Evolutionary conservation across 2,113 vertebrate species (phyloP).

Genomic region (Gavialis gangeticus): DNA sequence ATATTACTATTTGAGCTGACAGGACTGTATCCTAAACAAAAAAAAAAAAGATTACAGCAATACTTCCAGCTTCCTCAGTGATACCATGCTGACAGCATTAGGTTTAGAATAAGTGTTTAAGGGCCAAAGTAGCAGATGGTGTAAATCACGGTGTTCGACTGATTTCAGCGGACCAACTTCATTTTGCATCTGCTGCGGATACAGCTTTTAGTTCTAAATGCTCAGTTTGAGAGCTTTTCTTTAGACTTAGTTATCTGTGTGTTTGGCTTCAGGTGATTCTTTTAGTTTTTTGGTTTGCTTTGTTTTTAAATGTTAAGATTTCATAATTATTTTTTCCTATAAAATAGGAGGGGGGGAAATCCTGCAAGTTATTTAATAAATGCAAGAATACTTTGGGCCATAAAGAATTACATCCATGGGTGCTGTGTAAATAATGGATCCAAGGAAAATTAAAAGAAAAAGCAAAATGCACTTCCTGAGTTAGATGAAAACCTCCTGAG

Average conservation of each 20-base stretch:
- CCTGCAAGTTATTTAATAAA: neutral
- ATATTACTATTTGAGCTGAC: neutral
- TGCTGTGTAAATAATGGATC: neutral
- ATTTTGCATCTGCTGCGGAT: neutral
- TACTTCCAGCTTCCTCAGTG: neutral
- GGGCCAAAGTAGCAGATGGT: neutral
- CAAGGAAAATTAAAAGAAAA: neutral
- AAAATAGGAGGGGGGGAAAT: neutral
- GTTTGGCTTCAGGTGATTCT: neutral
- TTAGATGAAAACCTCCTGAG: neutral
- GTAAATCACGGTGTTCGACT: neutral
- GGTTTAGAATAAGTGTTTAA: neutral
- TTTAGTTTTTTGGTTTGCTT: neutral
- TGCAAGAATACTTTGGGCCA: neutral
- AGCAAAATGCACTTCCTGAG: neutral
- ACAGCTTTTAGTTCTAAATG: neutral
- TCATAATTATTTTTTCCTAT: fast-evolving
- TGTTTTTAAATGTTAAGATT: neutral
- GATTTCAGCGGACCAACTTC: neutral
- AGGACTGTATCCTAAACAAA: neutral
- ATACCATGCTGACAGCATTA: neutral
- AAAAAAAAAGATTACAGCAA: neutral
- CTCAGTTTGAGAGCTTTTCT: neutral
- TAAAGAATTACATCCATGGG: neutral
- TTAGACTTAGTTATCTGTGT: neutral